These are phyloP conservation scores for Felis chaus DNA, from an alignment of 2,113 vertebrate species.

Conservation along the genomic window DNA sequence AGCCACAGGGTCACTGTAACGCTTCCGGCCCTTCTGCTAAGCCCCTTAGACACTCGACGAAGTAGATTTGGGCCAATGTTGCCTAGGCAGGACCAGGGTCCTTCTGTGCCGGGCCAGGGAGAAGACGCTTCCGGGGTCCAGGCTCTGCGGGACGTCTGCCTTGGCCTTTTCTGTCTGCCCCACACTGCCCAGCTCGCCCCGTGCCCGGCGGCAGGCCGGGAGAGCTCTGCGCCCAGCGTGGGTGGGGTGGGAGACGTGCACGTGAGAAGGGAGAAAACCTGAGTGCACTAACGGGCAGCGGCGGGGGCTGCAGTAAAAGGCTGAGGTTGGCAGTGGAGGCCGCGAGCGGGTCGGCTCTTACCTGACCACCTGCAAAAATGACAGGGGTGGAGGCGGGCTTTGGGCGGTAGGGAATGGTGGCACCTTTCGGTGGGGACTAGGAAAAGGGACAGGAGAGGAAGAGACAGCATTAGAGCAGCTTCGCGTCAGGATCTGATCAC, in stretches of 20 bases:
- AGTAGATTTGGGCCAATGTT: accelerated
- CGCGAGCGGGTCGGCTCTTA: slow-evolving; percentile 96
- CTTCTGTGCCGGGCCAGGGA: background rate
- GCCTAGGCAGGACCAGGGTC: background rate
- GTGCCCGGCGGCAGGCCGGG: background rate
- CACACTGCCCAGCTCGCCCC: background rate
- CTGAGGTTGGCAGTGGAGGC: slow-evolving; percentile 95
- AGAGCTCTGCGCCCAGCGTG: slow-evolving; percentile 79
- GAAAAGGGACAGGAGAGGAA: slow-evolving; percentile 91
- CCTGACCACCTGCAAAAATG: slow-evolving; percentile 99
- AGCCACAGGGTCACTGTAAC: background rate
- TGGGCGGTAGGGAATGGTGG: slow-evolving; percentile 99
- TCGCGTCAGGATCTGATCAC: background rate
- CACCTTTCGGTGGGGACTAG: slow-evolving; percentile 99
- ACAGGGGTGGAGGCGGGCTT: slow-evolving; percentile 99
- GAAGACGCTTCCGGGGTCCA: background rate
- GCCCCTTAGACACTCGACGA: background rate
- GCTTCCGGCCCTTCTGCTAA: background rate
- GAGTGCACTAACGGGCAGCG: slow-evolving; percentile 99
- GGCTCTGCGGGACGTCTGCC: background rate
- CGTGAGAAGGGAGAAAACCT: slow-evolving; percentile 96
- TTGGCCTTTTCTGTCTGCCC: background rate
- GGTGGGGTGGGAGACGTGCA: slow-evolving; percentile 81
- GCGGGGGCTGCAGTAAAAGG: slow-evolving; percentile 97
- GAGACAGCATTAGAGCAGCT: slow-evolving; percentile 89